Evolutionary conservation across 2,797 vertebrate species (phyloP).

Genomic region (Telmatherina bonti): DNA sequence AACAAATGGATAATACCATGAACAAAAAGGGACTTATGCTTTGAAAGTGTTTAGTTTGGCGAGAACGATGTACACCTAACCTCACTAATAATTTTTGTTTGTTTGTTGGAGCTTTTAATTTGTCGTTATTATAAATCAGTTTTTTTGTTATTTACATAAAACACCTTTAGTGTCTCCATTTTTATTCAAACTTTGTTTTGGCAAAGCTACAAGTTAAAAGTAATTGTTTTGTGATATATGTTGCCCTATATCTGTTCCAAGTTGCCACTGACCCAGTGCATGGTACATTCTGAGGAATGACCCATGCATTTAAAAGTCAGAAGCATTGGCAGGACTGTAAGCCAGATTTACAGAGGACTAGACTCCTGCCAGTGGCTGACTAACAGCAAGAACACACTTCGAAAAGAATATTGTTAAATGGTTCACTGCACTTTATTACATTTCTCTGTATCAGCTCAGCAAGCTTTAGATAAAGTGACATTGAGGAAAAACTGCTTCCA

Average conservation of each 20-base stretch:
- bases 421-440: constrained; percentile 23
- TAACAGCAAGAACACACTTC: constrained; percentile 31
- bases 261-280: background rate
- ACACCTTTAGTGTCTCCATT: background rate
- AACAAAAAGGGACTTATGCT: background rate
- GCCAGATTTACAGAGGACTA: background rate
- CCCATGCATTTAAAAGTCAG: background rate
- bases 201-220: no score
- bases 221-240: background rate
- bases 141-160: background rate
- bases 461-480: constrained; percentile 27
- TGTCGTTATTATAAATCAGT: background rate
- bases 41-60: background rate
- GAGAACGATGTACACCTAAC: background rate
- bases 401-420: constrained; percentile 30
- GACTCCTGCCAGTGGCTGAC: constrained; percentile 9
- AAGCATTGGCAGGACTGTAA: background rate
- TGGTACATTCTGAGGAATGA: background rate
- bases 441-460: constrained; percentile 39
- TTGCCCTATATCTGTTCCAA: background rate
- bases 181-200: background rate
- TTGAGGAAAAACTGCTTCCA: constrained; percentile 11
- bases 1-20: background rate
- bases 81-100: background rate
- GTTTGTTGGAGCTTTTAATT: background rate